phyloP scores from a whole-genome alignment of 2,888 invertebrate species.

The Eupithecia insigniata region DNA sequence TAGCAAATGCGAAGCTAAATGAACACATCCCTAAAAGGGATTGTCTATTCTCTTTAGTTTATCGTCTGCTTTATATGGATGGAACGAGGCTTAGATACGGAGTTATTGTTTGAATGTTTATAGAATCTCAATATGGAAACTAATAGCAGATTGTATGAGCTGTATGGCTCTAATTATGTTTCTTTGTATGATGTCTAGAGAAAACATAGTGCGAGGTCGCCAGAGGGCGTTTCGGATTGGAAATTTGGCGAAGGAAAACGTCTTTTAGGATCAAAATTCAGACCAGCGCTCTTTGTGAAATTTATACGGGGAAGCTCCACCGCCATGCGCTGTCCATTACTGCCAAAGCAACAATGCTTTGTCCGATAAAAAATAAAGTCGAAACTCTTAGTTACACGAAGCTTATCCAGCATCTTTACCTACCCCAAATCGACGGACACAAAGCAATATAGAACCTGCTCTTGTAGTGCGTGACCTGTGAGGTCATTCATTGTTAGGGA shows the following conservation, averaged over 20 bases:
- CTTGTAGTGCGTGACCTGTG: background rate
- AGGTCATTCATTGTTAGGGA: background rate
- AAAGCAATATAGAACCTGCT: background rate
- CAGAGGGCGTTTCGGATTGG: background rate
- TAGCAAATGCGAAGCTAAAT: constrained; percentile 30
- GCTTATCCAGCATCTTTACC: background rate
- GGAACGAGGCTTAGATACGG: constrained; percentile 24
- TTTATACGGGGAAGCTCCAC: background rate
- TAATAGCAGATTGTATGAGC: constrained; percentile 21
- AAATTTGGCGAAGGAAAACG: background rate
- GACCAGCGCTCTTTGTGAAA: background rate
- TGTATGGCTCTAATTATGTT: constrained; percentile 7
- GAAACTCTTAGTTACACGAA: background rate
- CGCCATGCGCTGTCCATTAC: background rate
- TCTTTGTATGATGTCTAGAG: background rate
- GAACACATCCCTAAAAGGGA: constrained; percentile 38
- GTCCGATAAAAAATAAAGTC: background rate
- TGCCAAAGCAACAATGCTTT: background rate
- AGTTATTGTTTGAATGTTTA: constrained; percentile 24
- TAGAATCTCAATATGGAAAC: constrained; percentile 21
- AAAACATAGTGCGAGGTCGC: background rate
- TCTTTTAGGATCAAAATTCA: background rate
- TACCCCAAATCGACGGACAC: background rate
- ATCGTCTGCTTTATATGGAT: constrained; percentile 36
- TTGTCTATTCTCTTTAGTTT: constrained; percentile 34